phyloP scores from a whole-genome alignment of 2,113 vertebrate genomes.

The Thermophis baileyi region DNA sequence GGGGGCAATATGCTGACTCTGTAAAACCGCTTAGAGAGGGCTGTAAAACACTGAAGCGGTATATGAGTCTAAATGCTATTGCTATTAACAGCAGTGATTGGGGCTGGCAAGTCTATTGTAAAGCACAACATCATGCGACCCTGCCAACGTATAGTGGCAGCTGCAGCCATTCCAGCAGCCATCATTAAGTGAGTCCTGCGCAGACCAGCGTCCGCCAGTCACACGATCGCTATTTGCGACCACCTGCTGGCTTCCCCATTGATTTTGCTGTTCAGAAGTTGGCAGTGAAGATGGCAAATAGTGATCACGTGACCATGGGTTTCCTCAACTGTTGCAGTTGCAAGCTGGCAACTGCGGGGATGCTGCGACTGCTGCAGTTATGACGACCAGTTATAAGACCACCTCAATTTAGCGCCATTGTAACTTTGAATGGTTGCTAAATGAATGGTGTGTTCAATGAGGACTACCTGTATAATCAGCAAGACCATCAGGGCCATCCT shows the following conservation, averaged over 20 bases:
- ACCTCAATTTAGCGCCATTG: not conserved
- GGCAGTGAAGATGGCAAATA: not conserved
- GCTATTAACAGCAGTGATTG: not conserved
- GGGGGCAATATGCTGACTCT: too few species aligned
- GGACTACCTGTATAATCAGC: not conserved
- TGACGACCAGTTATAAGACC: not conserved
- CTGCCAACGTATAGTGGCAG: not conserved
- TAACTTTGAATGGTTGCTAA: not conserved
- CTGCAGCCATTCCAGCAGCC: not conserved
- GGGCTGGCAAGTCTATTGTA: not conserved
- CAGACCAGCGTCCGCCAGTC: not conserved
- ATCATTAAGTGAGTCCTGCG: not conserved
- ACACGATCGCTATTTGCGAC: not conserved
- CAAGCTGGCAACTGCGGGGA: not conserved
- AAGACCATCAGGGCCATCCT: not conserved
- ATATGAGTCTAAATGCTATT: too few species aligned
- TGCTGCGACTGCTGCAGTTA: not conserved
- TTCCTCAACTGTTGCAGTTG: not conserved
- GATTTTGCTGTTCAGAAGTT: not conserved
- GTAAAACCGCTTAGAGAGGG: too few species aligned
- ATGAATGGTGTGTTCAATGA: not conserved
- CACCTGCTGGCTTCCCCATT: not conserved
- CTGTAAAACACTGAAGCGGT: too few species aligned
- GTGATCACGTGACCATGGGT: not conserved
- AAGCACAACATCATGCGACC: not conserved